Evolutionary conservation across 2,797 vertebrate genomes (phyloP).

Genomic region (Thaleichthys pacificus): DNA sequence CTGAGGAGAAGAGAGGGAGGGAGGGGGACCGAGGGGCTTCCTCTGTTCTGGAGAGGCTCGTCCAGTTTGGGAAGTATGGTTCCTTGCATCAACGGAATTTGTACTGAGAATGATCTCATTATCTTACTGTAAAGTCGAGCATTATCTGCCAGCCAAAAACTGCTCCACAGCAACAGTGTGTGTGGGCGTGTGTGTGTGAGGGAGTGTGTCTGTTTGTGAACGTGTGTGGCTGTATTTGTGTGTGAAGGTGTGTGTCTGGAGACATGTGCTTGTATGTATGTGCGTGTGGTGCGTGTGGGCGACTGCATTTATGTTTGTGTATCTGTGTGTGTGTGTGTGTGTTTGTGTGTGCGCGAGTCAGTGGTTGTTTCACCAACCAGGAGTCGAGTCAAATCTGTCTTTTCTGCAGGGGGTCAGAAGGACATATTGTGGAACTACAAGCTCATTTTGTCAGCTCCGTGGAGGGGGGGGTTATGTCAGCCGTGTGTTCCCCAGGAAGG

Average conservation of each 20-base stretch:
- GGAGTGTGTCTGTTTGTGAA: neutral
- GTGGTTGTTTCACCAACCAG: neutral
- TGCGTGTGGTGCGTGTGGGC: neutral
- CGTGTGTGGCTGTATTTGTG: neutral
- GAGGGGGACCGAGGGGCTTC: no score
- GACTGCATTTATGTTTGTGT: neutral
- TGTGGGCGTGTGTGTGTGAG: neutral
- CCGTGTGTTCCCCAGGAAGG: no score
- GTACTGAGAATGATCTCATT: slow-evolving; percentile 31
- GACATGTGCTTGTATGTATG: no score
- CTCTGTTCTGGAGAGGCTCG: neutral
- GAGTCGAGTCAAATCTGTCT: neutral
- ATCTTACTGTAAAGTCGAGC: slow-evolving; percentile 19
- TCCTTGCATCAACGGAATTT: slow-evolving; percentile 36
- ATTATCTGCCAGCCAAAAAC: slow-evolving; percentile 3
- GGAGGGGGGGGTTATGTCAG: no score
- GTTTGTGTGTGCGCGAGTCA: neutral
- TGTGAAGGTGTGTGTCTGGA: neutral
- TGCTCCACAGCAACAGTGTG: slow-evolving; percentile 5
- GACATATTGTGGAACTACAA: neutral
- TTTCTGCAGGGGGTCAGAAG: neutral
- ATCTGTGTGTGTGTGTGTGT: neutral
- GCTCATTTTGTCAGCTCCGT: neutral
- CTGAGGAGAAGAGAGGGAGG: neutral
- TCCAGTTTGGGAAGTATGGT: slow-evolving; percentile 23